Conservation (phyloP, 2,113 vertebrate genomes). For the Aldabrachelys gigantea region DNA sequence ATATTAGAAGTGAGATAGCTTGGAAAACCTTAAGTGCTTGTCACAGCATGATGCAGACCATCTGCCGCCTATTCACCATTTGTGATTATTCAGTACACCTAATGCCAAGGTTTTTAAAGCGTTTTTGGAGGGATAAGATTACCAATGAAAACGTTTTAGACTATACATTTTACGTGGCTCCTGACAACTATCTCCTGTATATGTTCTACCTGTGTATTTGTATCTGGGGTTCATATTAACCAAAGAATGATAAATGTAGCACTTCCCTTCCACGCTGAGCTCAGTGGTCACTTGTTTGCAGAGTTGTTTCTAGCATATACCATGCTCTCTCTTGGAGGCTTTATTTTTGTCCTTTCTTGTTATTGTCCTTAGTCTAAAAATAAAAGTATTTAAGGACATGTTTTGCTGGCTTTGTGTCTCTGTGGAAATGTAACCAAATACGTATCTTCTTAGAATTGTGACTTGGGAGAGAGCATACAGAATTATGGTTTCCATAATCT, state of each 20-base stretch:
- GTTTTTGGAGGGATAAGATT: not conserved
- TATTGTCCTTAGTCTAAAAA: not conserved
- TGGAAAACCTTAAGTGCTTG: slow-evolving; percentile 45
- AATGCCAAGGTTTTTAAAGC: not conserved
- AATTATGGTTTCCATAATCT: not conserved
- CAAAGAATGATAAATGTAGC: not conserved
- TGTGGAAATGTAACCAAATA: not conserved
- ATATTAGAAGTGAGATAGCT: not conserved
- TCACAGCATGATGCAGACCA: slow-evolving; percentile 27
- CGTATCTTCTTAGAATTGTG: not conserved
- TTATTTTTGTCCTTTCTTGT: slow-evolving; percentile 22
- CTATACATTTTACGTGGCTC: not conserved
- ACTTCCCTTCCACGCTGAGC: not conserved
- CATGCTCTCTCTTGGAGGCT: not conserved
- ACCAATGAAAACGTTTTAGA: no score
- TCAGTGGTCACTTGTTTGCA: not conserved
- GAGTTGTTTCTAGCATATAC: not conserved
- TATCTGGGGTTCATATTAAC: not conserved
- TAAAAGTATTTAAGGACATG: not conserved
- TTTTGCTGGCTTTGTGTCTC: not conserved
- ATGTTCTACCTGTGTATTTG: not conserved
- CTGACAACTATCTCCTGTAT: not conserved
- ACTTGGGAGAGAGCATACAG: not conserved
- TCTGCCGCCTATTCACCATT: not conserved
- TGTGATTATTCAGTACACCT: not conserved